Percentiles rank a stretch among this genome's conserved stretches.
phyloP scores from a whole-genome alignment of 2,113 vertebrate species.

The Scopus umbretta region DNA sequence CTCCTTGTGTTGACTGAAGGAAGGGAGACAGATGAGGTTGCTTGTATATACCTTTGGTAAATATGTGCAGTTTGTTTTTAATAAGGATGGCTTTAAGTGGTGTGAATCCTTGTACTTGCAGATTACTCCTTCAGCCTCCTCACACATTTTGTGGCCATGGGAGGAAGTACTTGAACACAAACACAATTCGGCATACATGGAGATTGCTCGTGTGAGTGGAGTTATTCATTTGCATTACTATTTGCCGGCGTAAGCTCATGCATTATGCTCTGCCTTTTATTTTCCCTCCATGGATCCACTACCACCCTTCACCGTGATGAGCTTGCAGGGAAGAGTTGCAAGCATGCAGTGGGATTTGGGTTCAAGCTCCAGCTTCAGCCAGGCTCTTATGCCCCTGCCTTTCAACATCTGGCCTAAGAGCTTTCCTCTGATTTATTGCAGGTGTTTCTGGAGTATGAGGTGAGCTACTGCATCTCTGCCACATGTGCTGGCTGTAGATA shows the following conservation, averaged over 20 bases:
- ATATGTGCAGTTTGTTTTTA: not conserved
- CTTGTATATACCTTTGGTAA: not conserved
- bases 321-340: not conserved
- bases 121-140: conserved; percentile 35
- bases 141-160: not conserved
- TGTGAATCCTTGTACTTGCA: not conserved
- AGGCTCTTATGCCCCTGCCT: not conserved
- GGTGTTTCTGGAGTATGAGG: not conserved
- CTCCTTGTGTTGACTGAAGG: fast-evolving
- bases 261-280: not conserved
- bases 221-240: not conserved
- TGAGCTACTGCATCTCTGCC: not conserved
- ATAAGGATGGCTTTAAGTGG: not conserved
- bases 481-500: conserved; percentile 15
- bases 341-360: not conserved
- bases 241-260: not conserved
- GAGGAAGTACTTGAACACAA: conserved; percentile 57
- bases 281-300: not conserved
- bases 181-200: not conserved
- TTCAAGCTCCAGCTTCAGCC: not conserved
- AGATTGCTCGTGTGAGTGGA: not conserved
- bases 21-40: not conserved
- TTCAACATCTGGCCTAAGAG: not conserved
- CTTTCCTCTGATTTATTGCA: not conserved
- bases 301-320: fast-evolving